phyloP scores from a whole-genome alignment of 2,888 invertebrate species.

The Amphipyra tragopoginis region DNA sequence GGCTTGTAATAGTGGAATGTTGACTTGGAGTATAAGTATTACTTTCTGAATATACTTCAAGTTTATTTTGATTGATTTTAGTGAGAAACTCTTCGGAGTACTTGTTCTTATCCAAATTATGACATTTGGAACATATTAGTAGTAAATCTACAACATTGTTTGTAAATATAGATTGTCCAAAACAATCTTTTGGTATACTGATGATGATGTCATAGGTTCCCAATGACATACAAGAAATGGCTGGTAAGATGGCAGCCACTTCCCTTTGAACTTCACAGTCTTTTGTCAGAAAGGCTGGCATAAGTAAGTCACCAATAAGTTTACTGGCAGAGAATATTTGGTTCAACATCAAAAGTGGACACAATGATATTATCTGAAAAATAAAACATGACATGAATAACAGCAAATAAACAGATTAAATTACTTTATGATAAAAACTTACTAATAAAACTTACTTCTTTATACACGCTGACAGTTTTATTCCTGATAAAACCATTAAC shows the following conservation, averaged over 20 bases:
- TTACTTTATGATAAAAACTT: no score
- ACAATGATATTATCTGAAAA: constrained; percentile 79
- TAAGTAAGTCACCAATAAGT: constrained; percentile 80
- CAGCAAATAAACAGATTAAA: no score
- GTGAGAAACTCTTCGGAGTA: constrained; percentile 49
- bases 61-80: constrained; percentile 56
- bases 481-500: constrained; percentile 65
- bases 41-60: constrained; percentile 66
- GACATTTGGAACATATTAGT: constrained; percentile 78
- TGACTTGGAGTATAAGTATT: constrained; percentile 63
- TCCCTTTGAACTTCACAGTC: constrained; percentile 70
- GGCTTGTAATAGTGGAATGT: constrained; percentile 65
- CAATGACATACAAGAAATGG: constrained; percentile 78
- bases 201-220: constrained; percentile 69
- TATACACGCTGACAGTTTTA: constrained; percentile 59
- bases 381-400: constrained; percentile 19
- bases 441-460: constrained; percentile 53
- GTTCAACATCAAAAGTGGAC: constrained; percentile 76
- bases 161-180: constrained; percentile 71
- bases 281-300: constrained; percentile 81
- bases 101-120: constrained; percentile 56
- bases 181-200: constrained; percentile 44
- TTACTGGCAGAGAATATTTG: constrained; percentile 78
- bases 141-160: constrained; percentile 67
- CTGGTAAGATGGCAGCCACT: constrained; percentile 70